These are phyloP conservation scores for Sphecodes monilicornis DNA, from an alignment of 2,888 invertebrate species.

Conservation along the genomic window DNA sequence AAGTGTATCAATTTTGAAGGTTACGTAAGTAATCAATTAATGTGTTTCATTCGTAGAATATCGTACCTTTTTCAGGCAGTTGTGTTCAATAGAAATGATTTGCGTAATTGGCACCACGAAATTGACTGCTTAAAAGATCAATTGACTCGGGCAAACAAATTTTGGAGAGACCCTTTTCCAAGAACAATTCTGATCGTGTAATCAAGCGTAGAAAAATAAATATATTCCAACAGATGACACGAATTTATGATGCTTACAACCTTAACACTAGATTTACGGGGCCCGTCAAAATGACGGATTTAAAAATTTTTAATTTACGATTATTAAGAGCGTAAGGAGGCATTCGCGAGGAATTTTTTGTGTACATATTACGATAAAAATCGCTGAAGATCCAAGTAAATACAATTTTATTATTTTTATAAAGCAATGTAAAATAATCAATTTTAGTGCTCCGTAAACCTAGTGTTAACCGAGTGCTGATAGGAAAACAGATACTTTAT, in stretches of 20 bases:
- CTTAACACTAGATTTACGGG: too few species aligned
- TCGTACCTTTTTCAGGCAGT: conserved; percentile 1
- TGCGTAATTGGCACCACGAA: conserved; percentile 6
- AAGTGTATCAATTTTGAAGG: not conserved
- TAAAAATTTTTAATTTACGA: too few species aligned
- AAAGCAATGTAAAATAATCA: too few species aligned
- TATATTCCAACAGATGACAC: not conserved
- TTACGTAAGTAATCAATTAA: conserved; percentile 23
- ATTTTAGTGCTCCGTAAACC: too few species aligned
- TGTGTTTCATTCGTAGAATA: conserved; percentile 15
- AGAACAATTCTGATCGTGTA: not conserved
- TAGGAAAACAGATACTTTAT: not conserved
- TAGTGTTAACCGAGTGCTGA: too few species aligned
- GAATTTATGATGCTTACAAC: not conserved
- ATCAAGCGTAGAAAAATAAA: not conserved
- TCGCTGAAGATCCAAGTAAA: too few species aligned
- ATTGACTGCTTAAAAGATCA: not conserved
- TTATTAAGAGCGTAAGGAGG: too few species aligned
- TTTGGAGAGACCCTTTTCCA: not conserved
- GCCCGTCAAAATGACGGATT: not conserved
- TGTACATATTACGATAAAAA: too few species aligned
- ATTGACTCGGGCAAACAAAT: not conserved
- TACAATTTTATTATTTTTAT: too few species aligned
- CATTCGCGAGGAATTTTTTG: too few species aligned
- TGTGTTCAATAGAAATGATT: not conserved